phyloP scores from a whole-genome alignment of 2,888 invertebrate species.

The Hydrotaea diabolus region DNA sequence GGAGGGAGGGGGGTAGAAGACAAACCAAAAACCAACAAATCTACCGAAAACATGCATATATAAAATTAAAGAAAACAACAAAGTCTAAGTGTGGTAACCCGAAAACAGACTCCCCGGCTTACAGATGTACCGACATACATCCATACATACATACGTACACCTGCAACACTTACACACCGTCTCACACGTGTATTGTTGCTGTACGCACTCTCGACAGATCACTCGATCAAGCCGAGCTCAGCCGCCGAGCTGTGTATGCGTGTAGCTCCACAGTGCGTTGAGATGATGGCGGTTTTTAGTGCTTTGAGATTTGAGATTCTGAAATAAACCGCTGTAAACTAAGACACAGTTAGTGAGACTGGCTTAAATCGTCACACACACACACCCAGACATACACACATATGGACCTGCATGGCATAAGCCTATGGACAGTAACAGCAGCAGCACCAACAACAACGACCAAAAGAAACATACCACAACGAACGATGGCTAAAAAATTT shows the following conservation, averaged over 20 bases:
- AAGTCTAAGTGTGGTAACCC: not conserved
- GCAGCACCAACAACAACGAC: too few species aligned
- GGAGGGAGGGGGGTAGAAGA: not conserved
- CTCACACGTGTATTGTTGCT: not conserved
- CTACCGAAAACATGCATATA: constrained; percentile 37
- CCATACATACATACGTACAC: not conserved
- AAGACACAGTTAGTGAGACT: constrained; percentile 41
- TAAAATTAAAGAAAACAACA: constrained; percentile 29
- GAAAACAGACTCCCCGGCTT: not conserved
- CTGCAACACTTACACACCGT: constrained; percentile 15
- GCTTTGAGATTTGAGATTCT: constrained; percentile 57
- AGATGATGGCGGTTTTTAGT: constrained; percentile 47
- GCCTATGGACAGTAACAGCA: not conserved
- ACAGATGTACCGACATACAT: not conserved
- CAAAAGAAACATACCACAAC: too few species aligned
- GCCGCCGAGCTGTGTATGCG: too few species aligned
- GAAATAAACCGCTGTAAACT: constrained; percentile 47
- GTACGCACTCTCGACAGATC: not conserved
- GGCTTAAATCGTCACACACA: not conserved
- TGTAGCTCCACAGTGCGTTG: constrained; percentile 1
- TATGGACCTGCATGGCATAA: not conserved
- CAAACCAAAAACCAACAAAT: not conserved
- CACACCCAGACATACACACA: not conserved
- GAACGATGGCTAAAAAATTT: constrained; percentile 69
- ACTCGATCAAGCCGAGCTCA: not conserved